Evolutionary conservation across 2,113 vertebrate species (phyloP).

Genomic region (Xiphophorus maculatus): DNA sequence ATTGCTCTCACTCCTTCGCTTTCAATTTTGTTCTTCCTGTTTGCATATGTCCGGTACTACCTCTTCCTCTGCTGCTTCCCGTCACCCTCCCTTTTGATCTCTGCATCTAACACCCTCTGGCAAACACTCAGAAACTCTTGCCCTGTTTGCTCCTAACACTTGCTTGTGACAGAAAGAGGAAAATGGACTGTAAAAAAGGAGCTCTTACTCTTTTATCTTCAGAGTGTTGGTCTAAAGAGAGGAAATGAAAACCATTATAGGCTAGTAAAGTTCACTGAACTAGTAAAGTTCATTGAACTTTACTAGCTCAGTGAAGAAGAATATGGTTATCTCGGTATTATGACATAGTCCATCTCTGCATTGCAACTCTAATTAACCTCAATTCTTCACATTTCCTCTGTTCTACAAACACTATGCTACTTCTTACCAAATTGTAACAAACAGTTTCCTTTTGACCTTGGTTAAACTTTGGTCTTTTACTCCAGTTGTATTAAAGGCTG

Average conservation of each 20-base stretch:
- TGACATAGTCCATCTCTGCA: slow-evolving; percentile 26
- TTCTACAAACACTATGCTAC: slow-evolving; percentile 22
- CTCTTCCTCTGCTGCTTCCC: slow-evolving; percentile 7
- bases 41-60: slow-evolving; percentile 30
- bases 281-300: neutral
- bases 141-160: slow-evolving; percentile 1
- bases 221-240: neutral
- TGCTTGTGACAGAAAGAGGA: slow-evolving; percentile 30
- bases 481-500: slow-evolving; percentile 29
- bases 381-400: slow-evolving; percentile 33
- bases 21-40: slow-evolving; percentile 34
- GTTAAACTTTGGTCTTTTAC: slow-evolving; percentile 41
- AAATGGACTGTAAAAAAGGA: neutral
- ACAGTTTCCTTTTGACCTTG: slow-evolving; percentile 52
- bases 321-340: slow-evolving; percentile 1
- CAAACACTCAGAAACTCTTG: neutral
- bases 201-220: neutral
- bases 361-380: slow-evolving; percentile 21
- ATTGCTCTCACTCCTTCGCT: slow-evolving; percentile 41
- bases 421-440: slow-evolving; percentile 37
- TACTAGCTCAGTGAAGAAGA: neutral
- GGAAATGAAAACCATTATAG: neutral
- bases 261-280: neutral
- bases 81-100: slow-evolving; percentile 46
- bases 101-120: slow-evolving; percentile 20